Conservation (phyloP, 2,113 vertebrate genomes). For the Serilophus lunatus region DNA sequence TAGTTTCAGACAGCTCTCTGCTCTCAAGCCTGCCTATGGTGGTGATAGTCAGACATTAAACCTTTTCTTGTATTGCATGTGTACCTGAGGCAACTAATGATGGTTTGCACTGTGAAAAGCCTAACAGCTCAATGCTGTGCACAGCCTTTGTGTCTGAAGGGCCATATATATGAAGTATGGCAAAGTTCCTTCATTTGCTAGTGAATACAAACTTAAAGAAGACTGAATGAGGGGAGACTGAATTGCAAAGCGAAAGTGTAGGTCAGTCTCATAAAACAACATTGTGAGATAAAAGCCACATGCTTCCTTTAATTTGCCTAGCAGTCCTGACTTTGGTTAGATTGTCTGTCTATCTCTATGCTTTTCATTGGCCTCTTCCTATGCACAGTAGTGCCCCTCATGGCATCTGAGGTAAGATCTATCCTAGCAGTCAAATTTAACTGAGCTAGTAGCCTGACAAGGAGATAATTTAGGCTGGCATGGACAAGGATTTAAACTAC, state of each 20-base stretch:
- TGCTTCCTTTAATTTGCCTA: background rate
- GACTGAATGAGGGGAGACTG: background rate
- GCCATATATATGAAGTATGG: background rate
- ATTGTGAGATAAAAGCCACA: background rate
- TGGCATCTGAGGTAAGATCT: background rate
- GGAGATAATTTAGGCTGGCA: background rate
- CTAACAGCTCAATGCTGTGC: background rate
- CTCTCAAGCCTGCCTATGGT: background rate
- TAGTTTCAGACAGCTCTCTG: background rate
- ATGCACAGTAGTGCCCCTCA: background rate
- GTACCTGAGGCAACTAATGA: background rate
- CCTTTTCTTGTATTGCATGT: background rate
- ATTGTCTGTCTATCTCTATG: background rate
- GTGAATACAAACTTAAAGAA: background rate
- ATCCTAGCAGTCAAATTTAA: rapidly evolving
- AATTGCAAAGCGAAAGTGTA: background rate
- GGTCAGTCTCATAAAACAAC: background rate
- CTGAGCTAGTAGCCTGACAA: background rate
- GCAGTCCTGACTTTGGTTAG: background rate
- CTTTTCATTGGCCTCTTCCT: background rate
- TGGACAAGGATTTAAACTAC: background rate
- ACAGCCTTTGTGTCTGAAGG: background rate
- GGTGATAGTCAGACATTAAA: background rate
- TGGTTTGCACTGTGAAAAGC: background rate
- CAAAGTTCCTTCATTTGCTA: background rate